Evolutionary conservation across 1,140 invertebrate genomes (phyloP).

Genomic region (Caenorhabditis elegans): DNA sequence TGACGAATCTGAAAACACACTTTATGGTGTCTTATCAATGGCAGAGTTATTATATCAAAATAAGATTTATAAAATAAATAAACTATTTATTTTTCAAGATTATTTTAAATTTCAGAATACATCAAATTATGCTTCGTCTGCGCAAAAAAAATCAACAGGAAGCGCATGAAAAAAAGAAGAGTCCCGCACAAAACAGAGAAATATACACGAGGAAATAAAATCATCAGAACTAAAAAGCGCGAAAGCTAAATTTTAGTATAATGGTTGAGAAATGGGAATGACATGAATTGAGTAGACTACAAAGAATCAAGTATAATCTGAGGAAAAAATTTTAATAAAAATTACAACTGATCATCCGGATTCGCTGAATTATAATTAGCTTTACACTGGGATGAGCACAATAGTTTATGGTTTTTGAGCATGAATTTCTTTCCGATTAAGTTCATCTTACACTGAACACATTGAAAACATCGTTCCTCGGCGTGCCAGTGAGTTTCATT

Average conservation of each 20-base stretch:
- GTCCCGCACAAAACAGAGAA: slow-evolving; percentile 5
- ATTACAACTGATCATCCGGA: slow-evolving; percentile 5
- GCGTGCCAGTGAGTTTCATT: slow-evolving; percentile 79
- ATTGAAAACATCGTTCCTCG: slow-evolving; percentile 74
- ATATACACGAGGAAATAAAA: neutral
- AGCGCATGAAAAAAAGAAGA: neutral
- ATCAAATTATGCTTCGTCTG: neutral
- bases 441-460: slow-evolving; percentile 23
- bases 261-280: neutral
- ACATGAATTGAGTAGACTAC: slow-evolving; percentile 9
- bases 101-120: neutral
- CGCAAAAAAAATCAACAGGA: neutral
- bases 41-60: too few relatives aligned
- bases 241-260: neutral
- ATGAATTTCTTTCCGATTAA: slow-evolving; percentile 44
- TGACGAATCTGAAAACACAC: neutral
- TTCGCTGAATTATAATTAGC: neutral
- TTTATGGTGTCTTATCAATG: too few relatives aligned
- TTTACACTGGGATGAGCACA: slow-evolving; percentile 35
- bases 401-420: slow-evolving; percentile 27
- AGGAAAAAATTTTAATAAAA: neutral
- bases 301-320: neutral
- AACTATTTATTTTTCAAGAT: neutral
- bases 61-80: neutral
- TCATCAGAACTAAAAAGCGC: neutral